Conservation (phyloP, 1,140 invertebrate genomes). For the Glomeris maerens region DNA sequence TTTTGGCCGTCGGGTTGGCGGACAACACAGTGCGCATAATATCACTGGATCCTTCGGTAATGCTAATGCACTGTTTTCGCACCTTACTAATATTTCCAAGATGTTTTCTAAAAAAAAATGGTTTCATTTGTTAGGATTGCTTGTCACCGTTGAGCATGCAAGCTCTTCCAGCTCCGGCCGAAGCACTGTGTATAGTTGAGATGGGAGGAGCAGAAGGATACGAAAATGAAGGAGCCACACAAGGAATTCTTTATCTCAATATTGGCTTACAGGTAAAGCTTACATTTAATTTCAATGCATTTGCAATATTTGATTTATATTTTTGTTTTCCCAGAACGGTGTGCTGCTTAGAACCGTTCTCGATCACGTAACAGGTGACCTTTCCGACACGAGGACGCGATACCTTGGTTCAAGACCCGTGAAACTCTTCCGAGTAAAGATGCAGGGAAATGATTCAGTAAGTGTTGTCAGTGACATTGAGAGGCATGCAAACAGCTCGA, state of each 20-base stretch:
- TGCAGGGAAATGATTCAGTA: conserved; percentile 90
- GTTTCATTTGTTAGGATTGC: conserved; percentile 48
- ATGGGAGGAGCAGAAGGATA: conserved; percentile 54
- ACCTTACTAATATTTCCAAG: not conserved
- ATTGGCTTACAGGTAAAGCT: conserved; percentile 61
- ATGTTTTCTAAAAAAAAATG: not conserved
- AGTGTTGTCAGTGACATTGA: too few species aligned
- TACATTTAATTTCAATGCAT: not conserved
- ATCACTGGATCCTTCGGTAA: conserved; percentile 82
- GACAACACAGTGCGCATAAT: conserved; percentile 97
- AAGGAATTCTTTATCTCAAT: conserved; percentile 80
- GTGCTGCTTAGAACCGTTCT: conserved; percentile 86
- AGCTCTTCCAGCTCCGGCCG: conserved; percentile 86
- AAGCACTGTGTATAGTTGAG: conserved; percentile 94
- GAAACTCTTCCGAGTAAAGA: conserved; percentile 86
- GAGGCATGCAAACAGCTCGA: not conserved
- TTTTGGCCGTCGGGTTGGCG: conserved; percentile 88
- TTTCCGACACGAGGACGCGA: conserved; percentile 90
- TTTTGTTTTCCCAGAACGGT: conserved; percentile 59
- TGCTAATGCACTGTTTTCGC: conserved; percentile 21
- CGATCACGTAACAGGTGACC: conserved; percentile 90
- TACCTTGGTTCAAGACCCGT: conserved; percentile 91
- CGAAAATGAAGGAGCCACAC: conserved; percentile 40
- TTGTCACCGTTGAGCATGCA: conserved; percentile 88
- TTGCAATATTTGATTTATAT: not conserved